Conservation (phyloP, 2,888 invertebrate genomes). For the Craniophora ligustri region DNA sequence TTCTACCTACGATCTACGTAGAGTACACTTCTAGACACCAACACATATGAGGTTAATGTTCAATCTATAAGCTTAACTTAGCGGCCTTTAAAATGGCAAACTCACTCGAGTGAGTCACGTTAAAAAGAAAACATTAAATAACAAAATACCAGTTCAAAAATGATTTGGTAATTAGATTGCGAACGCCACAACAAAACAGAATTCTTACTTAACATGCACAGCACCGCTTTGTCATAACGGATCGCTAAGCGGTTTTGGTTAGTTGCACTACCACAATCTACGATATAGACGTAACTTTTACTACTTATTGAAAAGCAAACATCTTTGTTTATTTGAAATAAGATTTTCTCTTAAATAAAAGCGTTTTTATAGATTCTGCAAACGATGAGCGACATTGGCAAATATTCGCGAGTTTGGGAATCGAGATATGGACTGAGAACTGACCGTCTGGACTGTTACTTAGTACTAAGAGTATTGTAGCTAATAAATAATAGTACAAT, state of each 20-base stretch:
- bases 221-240: conserved; percentile 42
- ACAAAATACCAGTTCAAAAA: conserved; percentile 9
- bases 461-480: too few species aligned
- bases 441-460: too few species aligned
- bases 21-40: too few species aligned
- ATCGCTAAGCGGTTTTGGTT: conserved; percentile 26
- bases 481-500: too few species aligned
- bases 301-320: conserved; percentile 9
- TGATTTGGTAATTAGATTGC: conserved; percentile 24
- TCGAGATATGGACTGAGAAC: too few species aligned
- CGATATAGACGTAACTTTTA: conserved; percentile 24
- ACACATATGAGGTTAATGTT: too few species aligned
- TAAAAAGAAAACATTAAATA: conserved; percentile 3
- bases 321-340: background rate
- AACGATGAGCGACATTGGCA: too few species aligned
- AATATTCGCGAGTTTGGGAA: too few species aligned
- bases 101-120: background rate
- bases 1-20: too few species aligned
- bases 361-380: background rate
- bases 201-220: conserved; percentile 48
- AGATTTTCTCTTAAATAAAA: background rate
- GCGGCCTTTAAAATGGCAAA: background rate
- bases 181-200: conserved; percentile 20
- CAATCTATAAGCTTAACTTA: too few species aligned
- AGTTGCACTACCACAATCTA: conserved; percentile 5